phyloP scores from a whole-genome alignment of 2,888 invertebrate genomes.

The Drosophila gaucha region DNA sequence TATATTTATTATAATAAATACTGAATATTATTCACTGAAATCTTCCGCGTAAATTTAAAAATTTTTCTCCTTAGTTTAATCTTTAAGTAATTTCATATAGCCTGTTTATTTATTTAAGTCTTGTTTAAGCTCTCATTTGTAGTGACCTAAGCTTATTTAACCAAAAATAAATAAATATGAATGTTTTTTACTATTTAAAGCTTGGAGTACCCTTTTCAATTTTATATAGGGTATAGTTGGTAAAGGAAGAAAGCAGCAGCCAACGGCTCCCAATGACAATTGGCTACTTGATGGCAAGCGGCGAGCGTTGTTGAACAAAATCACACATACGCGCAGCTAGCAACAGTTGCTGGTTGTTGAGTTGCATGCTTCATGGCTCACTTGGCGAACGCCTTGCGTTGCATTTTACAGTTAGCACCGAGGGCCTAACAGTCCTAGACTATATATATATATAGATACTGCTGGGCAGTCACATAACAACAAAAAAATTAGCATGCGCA shows the following conservation, averaged over 20 bases:
- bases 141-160: too few species aligned
- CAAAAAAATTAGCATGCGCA: constrained; percentile 74
- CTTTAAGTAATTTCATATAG: too few species aligned
- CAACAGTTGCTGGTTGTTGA: constrained; percentile 26
- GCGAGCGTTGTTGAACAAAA: constrained; percentile 27
- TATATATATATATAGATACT: constrained; percentile 16
- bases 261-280: constrained; percentile 61
- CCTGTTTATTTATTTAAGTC: too few species aligned
- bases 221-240: constrained; percentile 34
- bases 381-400: constrained; percentile 51
- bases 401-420: constrained; percentile 65
- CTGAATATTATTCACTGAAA: too few species aligned
- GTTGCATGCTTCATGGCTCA: constrained; percentile 77
- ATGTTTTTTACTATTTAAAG: too few species aligned
- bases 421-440: constrained; percentile 52
- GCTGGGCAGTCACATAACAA: constrained; percentile 47
- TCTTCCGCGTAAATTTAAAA: too few species aligned
- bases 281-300: constrained; percentile 56
- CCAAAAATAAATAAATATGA: too few species aligned
- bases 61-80: too few species aligned
- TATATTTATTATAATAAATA: too few species aligned
- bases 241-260: constrained; percentile 24
- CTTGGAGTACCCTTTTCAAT: too few species aligned
- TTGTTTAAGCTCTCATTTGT: too few species aligned
- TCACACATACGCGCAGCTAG: constrained; percentile 47